Evolutionary conservation across 2,797 vertebrate genomes (phyloP).

Genomic region (Crossoptilon crossoptilon): DNA sequence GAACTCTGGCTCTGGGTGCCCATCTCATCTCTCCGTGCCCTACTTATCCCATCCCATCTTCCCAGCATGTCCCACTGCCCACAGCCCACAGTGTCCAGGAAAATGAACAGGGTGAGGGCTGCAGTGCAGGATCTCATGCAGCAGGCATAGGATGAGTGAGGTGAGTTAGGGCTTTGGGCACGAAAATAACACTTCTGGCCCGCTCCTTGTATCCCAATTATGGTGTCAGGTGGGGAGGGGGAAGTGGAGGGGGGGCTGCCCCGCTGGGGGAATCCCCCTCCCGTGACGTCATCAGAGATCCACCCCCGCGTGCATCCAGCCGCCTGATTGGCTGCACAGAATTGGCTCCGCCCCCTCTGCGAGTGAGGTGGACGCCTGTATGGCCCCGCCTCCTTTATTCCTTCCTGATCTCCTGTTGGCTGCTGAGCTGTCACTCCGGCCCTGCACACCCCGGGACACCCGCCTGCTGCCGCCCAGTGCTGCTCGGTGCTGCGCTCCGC

Average conservation of each 20-base stretch:
- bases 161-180: background rate
- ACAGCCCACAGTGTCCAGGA: background rate
- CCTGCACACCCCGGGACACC: rapidly evolving
- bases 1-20: too few species aligned
- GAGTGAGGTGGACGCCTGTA: rapidly evolving
- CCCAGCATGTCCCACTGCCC: too few species aligned
- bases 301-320: background rate
- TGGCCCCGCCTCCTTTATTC: rapidly evolving
- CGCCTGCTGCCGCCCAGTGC: rapidly evolving
- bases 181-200: background rate
- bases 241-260: background rate
- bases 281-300: rapidly evolving
- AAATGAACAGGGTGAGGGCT: background rate
- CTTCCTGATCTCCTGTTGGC: background rate
- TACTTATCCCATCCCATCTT: background rate
- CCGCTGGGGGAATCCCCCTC: background rate
- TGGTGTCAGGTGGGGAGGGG: too few species aligned
- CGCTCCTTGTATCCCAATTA: too few species aligned
- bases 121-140: too few species aligned
- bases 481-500: rapidly evolving
- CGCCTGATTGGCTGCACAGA: background rate
- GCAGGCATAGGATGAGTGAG: background rate
- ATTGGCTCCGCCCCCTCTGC: background rate
- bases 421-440: rapidly evolving
- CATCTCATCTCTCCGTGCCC: background rate